Conservation (phyloP, 2,113 vertebrate genomes). For the Oncorhynchus nerka region DNA sequence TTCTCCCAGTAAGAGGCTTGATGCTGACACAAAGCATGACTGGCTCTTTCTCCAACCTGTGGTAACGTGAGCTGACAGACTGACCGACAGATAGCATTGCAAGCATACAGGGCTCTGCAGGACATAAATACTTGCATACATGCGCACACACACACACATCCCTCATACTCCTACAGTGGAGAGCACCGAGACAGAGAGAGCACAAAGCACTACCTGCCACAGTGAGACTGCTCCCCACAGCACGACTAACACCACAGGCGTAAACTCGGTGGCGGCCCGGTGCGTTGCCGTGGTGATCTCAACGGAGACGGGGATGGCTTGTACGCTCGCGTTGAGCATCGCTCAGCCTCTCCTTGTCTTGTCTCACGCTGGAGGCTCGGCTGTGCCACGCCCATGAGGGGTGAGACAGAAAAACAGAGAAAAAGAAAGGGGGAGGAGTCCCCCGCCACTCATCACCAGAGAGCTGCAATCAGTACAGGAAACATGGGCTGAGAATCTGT, state of each 20-base stretch:
- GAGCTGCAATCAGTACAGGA: neutral
- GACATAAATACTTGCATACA: constrained; percentile 29
- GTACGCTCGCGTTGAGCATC: neutral
- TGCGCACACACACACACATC: neutral
- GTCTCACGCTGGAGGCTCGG: constrained; percentile 22
- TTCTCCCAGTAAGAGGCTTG: constrained; percentile 8
- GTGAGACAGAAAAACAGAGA: constrained; percentile 26
- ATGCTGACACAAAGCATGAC: constrained; percentile 35
- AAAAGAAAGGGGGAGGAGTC: constrained; percentile 14
- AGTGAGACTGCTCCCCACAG: constrained; percentile 12
- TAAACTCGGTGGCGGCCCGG: constrained; percentile 35
- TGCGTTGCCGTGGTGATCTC: constrained; percentile 58
- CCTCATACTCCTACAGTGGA: no score
- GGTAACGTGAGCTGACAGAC: constrained; percentile 62
- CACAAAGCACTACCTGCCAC: constrained; percentile 55
- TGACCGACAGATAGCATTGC: constrained; percentile 25
- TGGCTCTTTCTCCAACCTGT: constrained; percentile 35
- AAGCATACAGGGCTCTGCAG: constrained; percentile 30
- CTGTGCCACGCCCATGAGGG: constrained; percentile 56
- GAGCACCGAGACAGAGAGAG: neutral
- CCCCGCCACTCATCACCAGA: neutral
- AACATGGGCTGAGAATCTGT: neutral
- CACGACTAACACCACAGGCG: neutral
- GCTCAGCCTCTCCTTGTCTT: constrained; percentile 13
- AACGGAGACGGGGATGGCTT: neutral